phyloP scores from a whole-genome alignment of 1,140 invertebrate species.

The Drosophila paulistorum region DNA sequence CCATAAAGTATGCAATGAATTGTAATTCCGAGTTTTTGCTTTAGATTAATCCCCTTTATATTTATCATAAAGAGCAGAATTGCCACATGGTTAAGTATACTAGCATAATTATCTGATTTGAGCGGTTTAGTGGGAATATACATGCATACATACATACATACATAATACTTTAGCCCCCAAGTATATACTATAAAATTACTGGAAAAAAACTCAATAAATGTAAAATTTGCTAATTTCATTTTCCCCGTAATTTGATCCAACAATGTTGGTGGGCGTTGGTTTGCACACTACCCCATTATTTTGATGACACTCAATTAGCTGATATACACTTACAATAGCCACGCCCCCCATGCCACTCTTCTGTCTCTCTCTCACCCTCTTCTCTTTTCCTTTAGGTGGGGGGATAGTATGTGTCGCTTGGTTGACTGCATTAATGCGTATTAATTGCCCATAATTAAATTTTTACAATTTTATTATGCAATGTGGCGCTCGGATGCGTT shows the following conservation, averaged over 20 bases:
- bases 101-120: background rate
- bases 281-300: background rate
- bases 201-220: constrained; percentile 1
- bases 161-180: no score
- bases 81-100: no score
- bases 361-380: no score
- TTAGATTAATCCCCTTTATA: no score
- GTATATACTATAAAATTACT: background rate
- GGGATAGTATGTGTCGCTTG: background rate
- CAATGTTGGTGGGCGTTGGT: constrained; percentile 1
- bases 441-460: constrained; percentile 30
- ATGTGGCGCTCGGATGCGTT: constrained; percentile 11
- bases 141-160: no score
- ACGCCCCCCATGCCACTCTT: background rate
- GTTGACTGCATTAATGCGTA: constrained; percentile 23
- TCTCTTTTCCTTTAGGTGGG: background rate
- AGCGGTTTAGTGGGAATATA: background rate
- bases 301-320: constrained; percentile 4
- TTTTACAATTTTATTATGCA: constrained; percentile 26
- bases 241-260: background rate
- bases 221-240: background rate
- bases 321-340: constrained; percentile 8
- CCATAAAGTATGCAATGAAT: no score
- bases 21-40: no score
- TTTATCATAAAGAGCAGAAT: no score